phyloP scores from a whole-genome alignment of 2,113 vertebrate species.

The Artemisiospiza belli region DNA sequence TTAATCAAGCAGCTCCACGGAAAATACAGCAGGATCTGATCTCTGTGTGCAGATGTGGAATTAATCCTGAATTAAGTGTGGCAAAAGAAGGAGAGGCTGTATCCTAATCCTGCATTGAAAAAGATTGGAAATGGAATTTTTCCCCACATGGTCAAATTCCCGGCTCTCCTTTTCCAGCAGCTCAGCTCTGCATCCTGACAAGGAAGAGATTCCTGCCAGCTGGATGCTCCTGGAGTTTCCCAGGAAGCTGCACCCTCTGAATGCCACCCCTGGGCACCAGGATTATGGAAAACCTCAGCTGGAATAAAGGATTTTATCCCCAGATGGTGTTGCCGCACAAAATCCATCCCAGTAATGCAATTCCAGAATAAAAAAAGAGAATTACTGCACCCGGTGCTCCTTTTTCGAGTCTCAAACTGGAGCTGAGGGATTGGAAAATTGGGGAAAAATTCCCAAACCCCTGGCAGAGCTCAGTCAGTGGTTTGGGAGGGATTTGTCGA shows the following conservation, averaged over 20 bases:
- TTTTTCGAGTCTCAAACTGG: fast-evolving
- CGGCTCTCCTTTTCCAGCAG: neutral
- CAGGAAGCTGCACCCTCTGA: neutral
- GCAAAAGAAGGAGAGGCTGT: neutral
- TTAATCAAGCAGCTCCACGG: neutral
- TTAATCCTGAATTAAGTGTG: neutral
- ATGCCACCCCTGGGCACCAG: fast-evolving
- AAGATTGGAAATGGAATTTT: neutral
- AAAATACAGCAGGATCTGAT: fast-evolving
- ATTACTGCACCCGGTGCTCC: fast-evolving
- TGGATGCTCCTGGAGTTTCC: neutral
- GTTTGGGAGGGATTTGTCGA: fast-evolving
- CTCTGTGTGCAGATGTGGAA: neutral
- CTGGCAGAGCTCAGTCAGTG: fast-evolving
- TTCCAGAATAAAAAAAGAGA: neutral
- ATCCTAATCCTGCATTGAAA: fast-evolving
- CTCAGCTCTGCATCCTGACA: neutral
- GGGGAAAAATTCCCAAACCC: fast-evolving
- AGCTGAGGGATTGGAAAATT: neutral
- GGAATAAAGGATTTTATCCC: neutral
- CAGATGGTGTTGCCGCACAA: fast-evolving
- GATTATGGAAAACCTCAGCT: neutral
- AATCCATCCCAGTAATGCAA: neutral
- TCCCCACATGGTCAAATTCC: neutral
- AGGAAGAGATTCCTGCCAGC: neutral